Evolutionary conservation across 2,797 vertebrate species (phyloP).

Genomic region (Lagodon rhomboides): DNA sequence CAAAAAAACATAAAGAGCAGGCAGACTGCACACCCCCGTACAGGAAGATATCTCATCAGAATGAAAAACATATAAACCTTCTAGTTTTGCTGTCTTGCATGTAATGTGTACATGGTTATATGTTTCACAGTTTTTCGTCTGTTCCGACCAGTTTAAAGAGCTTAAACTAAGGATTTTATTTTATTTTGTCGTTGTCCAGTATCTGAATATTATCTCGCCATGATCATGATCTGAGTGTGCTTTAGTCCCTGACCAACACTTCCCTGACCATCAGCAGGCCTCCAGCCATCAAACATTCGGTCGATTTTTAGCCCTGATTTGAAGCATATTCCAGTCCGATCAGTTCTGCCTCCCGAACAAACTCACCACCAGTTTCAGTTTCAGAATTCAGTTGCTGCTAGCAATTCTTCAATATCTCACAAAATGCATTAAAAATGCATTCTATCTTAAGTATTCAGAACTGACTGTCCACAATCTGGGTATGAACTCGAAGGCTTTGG

Average conservation of each 20-base stretch:
- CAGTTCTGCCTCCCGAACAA: slow-evolving; percentile 5
- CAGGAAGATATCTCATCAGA: not conserved
- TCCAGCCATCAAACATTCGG: not conserved
- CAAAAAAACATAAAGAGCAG: slow-evolving; percentile 28
- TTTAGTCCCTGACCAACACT: not conserved
- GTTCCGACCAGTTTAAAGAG: too few relatives aligned
- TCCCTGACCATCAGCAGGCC: not conserved
- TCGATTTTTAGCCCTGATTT: not conserved
- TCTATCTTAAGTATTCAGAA: not conserved
- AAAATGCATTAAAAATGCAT: not conserved
- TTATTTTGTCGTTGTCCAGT: too few relatives aligned
- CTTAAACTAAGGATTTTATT: too few relatives aligned
- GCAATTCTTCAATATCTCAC: not conserved
- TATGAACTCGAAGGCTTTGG: not conserved
- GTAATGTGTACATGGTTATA: not conserved
- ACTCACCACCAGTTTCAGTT: too few relatives aligned
- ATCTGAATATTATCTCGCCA: too few relatives aligned
- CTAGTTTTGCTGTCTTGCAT: too few relatives aligned
- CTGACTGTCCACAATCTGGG: not conserved
- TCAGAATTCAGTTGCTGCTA: not conserved
- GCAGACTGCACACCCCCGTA: not conserved
- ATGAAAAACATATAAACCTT: not conserved
- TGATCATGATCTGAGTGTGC: too few relatives aligned
- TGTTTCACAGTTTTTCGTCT: too few relatives aligned
- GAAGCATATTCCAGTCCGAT: not conserved